These are phyloP conservation scores for Spatulosminthurus flaviceps DNA, from an alignment of 2,888 invertebrate genomes.

Conservation along the genomic window DNA sequence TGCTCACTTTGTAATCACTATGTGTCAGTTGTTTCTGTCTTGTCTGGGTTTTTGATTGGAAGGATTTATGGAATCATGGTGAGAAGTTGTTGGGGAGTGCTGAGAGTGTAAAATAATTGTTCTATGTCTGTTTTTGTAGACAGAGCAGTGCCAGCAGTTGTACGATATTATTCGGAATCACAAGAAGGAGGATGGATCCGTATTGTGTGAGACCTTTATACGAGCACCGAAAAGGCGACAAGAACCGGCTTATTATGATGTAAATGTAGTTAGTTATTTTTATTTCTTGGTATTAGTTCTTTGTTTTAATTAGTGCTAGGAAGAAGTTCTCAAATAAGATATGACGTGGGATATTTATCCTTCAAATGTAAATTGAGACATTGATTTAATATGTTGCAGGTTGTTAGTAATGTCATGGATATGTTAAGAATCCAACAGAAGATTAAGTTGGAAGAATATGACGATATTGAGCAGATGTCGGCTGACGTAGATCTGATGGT, in stretches of 20 bases:
- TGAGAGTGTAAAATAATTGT: too few relatives aligned
- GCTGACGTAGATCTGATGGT: slow-evolving; percentile 90
- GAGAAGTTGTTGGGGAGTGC: too few relatives aligned
- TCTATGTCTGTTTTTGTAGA: slow-evolving; percentile 72
- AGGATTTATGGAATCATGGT: too few relatives aligned
- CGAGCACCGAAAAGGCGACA: slow-evolving; percentile 92
- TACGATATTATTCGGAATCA: slow-evolving; percentile 90
- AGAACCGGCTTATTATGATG: slow-evolving; percentile 82
- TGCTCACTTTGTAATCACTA: too few relatives aligned
- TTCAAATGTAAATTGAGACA: slow-evolving; percentile 25
- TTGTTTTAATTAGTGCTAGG: too few relatives aligned
- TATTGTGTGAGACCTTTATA: slow-evolving; percentile 93
- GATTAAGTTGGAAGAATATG: slow-evolving; percentile 95
- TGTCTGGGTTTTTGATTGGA: too few relatives aligned
- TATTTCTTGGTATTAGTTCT: too few relatives aligned
- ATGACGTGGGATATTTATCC: too few relatives aligned
- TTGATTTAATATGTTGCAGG: slow-evolving; percentile 71
- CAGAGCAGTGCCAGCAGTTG: slow-evolving; percentile 88
- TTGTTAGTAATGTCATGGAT: slow-evolving; percentile 94
- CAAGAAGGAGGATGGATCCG: slow-evolving; percentile 89
- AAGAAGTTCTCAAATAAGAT: too few relatives aligned
- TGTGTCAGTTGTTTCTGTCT: too few relatives aligned
- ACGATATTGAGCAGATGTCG: slow-evolving; percentile 89
- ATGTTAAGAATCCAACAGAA: slow-evolving; percentile 94
- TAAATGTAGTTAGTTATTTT: background rate